Evolutionary conservation across 2,888 invertebrate genomes (phyloP).

Genomic region (Amblyteles armatorius): DNA sequence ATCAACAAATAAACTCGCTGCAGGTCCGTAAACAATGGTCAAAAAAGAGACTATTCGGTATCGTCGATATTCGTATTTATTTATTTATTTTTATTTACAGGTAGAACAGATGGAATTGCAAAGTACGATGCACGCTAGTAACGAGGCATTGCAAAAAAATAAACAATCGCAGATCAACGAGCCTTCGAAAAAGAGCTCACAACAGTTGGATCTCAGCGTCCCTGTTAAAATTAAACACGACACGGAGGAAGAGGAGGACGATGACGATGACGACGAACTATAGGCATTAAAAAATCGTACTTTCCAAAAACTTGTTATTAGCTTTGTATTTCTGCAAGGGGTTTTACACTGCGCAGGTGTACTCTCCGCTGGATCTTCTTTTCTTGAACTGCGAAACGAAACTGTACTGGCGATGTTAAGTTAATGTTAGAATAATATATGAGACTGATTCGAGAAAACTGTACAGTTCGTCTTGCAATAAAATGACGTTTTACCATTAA

Average conservation of each 20-base stretch:
- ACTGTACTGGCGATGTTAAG: neutral
- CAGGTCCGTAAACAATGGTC: slow-evolving; percentile 71
- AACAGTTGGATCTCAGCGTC: slow-evolving; percentile 71
- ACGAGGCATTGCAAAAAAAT: neutral
- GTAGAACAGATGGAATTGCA: slow-evolving; percentile 80
- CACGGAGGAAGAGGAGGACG: slow-evolving; percentile 73
- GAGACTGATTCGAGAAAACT: neutral
- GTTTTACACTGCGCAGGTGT: neutral
- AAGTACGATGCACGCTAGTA: slow-evolving; percentile 67
- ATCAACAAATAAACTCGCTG: slow-evolving; percentile 79
- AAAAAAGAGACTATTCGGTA: neutral
- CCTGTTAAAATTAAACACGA: slow-evolving; percentile 68
- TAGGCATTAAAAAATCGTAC: neutral
- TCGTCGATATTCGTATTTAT: neutral
- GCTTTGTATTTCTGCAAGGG: neutral
- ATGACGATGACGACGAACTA: slow-evolving; percentile 64
- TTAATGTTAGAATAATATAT: slow-evolving; percentile 2
- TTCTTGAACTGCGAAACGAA: neutral
- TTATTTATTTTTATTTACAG: slow-evolving; percentile 67
- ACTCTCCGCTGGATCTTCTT: neutral
- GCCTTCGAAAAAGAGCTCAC: slow-evolving; percentile 6
- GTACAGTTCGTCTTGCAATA: neutral
- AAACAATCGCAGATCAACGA: slow-evolving; percentile 3
- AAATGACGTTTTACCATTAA: neutral
- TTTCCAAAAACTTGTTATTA: neutral